Evolutionary conservation across 2,797 vertebrate genomes (phyloP).

Genomic region (Pangasius larnaudii): DNA sequence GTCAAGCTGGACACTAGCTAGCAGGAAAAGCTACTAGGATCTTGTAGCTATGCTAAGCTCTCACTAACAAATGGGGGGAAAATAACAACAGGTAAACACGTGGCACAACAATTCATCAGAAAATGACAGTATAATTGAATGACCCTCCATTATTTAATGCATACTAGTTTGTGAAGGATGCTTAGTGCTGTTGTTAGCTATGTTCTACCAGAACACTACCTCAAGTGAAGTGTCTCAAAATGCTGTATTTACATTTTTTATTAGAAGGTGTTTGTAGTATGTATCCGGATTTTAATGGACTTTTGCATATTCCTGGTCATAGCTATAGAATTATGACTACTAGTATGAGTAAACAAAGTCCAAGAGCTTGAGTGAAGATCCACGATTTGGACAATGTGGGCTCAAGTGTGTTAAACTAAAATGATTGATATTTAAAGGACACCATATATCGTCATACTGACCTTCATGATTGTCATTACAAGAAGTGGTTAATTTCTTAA

Average conservation of each 20-base stretch:
- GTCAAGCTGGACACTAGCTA: not conserved
- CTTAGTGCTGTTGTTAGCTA: not conserved
- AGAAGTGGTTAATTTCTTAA: not conserved
- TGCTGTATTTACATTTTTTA: not conserved
- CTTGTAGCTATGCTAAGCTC: not conserved
- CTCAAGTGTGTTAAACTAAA: not conserved
- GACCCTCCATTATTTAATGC: not conserved
- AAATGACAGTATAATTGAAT: not conserved
- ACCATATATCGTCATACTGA: not conserved
- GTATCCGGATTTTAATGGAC: not conserved
- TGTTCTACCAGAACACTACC: not conserved
- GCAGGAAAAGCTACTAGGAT: not conserved
- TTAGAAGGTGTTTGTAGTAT: not conserved
- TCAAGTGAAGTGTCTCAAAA: not conserved
- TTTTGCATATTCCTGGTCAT: not conserved
- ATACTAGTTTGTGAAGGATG: not conserved
- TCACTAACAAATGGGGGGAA: not conserved
- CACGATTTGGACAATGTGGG: not conserved
- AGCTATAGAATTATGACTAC: not conserved
- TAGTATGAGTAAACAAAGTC: not conserved
- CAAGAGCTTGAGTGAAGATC: not conserved
- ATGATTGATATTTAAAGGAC: not conserved
- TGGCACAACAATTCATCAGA: not conserved
- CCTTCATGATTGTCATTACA: not conserved
- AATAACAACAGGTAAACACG: not conserved